phyloP scores from a whole-genome alignment of 2,113 vertebrate genomes.

The Scomber japonicus region DNA sequence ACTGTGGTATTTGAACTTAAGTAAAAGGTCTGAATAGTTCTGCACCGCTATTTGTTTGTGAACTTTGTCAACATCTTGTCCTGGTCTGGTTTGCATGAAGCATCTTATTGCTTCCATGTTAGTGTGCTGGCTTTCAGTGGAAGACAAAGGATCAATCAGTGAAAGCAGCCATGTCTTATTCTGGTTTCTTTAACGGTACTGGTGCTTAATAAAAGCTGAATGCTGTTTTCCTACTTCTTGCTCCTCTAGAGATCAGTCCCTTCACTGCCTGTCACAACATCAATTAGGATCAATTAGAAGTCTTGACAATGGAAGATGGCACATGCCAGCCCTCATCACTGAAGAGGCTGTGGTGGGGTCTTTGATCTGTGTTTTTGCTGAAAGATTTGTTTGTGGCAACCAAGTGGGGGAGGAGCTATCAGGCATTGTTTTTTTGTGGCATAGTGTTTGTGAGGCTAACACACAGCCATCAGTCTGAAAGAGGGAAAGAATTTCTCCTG shows the following conservation, averaged over 20 bases:
- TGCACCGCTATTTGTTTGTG: conserved; percentile 29
- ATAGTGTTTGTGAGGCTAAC: conserved; percentile 61
- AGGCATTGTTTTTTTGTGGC: conserved; percentile 52
- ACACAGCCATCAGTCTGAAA: conserved; percentile 36
- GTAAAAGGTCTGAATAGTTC: conserved; percentile 18
- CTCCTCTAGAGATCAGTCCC: conserved; percentile 39
- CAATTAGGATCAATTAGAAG: conserved; percentile 62
- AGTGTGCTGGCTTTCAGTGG: conserved; percentile 9
- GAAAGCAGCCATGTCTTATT: conserved; percentile 27
- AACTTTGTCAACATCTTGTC: conserved; percentile 54
- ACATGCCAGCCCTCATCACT: conserved; percentile 43
- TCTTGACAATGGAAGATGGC: conserved; percentile 48
- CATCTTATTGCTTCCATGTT: conserved; percentile 56
- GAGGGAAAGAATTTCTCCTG: conserved; percentile 58
- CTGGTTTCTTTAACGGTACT: conserved; percentile 24
- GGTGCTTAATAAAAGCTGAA: conserved; percentile 42
- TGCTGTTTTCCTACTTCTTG: conserved; percentile 35
- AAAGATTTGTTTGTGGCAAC: conserved; percentile 49
- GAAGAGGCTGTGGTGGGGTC: conserved; percentile 26
- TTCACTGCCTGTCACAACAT: conserved; percentile 47
- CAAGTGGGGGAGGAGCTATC: conserved; percentile 22
- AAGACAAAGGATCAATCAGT: conserved; percentile 45
- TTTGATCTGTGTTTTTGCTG: conserved; percentile 54
- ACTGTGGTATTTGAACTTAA: conserved; percentile 15
- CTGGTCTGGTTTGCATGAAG: conserved; percentile 43